Evolutionary conservation across 2,113 vertebrate species (phyloP).

Genomic region (Antechinus flavipes): DNA sequence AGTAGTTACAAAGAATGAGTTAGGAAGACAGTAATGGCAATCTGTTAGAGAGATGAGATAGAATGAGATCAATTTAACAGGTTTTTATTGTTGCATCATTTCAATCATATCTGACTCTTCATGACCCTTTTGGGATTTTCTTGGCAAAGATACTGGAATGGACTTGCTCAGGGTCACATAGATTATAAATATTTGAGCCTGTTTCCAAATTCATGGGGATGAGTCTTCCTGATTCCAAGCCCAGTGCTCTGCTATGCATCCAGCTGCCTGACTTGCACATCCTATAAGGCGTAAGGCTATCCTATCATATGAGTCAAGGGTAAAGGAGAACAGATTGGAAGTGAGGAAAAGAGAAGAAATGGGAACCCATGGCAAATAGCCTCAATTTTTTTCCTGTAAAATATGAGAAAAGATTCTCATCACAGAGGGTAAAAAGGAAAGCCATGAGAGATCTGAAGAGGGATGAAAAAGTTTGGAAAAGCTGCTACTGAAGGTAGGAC

Average conservation of each 20-base stretch:
- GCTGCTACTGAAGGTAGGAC: background rate
- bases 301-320: too few relatives aligned
- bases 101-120: too few relatives aligned
- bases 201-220: too few relatives aligned
- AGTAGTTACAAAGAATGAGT: background rate
- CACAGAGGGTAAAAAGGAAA: background rate
- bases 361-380: background rate
- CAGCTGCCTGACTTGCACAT: too few relatives aligned
- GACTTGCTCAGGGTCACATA: too few relatives aligned
- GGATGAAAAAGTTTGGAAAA: background rate
- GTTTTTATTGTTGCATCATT: too few relatives aligned
- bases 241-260: too few relatives aligned
- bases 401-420: background rate
- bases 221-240: too few relatives aligned
- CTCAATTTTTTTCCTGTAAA: background rate
- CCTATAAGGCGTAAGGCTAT: too few relatives aligned
- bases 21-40: background rate
- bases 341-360: background rate
- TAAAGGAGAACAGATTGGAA: background rate
- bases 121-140: too few relatives aligned
- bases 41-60: background rate
- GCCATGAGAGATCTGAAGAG: background rate
- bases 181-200: too few relatives aligned
- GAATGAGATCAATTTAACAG: background rate
- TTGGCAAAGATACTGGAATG: too few relatives aligned